Conservation (phyloP, 2,797 vertebrate species). For the Fistularia commersonii region DNA sequence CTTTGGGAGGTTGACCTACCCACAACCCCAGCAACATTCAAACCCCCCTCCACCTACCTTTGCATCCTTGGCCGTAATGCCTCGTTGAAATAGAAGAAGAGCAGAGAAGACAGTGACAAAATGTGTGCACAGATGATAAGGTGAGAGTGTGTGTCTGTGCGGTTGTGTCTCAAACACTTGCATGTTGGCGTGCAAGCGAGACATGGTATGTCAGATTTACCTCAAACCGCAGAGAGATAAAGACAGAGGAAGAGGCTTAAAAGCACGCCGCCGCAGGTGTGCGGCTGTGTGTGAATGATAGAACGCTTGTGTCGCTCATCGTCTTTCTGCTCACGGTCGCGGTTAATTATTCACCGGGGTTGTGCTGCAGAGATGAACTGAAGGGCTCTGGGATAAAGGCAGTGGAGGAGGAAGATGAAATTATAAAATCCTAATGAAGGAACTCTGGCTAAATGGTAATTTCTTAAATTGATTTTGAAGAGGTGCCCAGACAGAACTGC, state of each 20-base stretch:
- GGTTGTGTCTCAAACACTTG: slow-evolving; percentile 14
- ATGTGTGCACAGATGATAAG: slow-evolving; percentile 35
- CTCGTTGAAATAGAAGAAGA: slow-evolving; percentile 18
- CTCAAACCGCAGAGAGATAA: slow-evolving; percentile 21
- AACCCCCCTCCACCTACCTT: slow-evolving; percentile 5
- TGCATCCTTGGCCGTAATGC: slow-evolving; percentile 8
- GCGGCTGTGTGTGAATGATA: slow-evolving; percentile 50
- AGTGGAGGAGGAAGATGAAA: slow-evolving; percentile 76
- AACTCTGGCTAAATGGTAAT: slow-evolving; percentile 74
- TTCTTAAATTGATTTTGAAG: slow-evolving; percentile 77
- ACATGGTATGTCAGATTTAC: slow-evolving; percentile 33
- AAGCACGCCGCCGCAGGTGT: slow-evolving; percentile 33
- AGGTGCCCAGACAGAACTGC: slow-evolving; percentile 64
- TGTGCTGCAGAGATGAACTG: slow-evolving; percentile 70
- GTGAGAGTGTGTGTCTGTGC: slow-evolving; percentile 7
- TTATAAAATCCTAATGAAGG: slow-evolving; percentile 77
- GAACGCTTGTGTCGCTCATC: slow-evolving; percentile 58
- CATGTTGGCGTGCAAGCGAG: slow-evolving; percentile 21
- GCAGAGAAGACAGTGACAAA: slow-evolving; percentile 28
- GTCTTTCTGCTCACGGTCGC: slow-evolving; percentile 66
- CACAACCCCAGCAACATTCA: neutral
- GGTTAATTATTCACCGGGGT: slow-evolving; percentile 74
- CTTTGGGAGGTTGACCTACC: slow-evolving; percentile 8
- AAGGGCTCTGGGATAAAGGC: slow-evolving; percentile 70
- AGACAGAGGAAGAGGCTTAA: slow-evolving; percentile 25